A percentile compares a stretch with the other conserved stretches of the same genome.
Conservation (phyloP, 2,113 vertebrate species). For the Eubucco bourcierii region DNA sequence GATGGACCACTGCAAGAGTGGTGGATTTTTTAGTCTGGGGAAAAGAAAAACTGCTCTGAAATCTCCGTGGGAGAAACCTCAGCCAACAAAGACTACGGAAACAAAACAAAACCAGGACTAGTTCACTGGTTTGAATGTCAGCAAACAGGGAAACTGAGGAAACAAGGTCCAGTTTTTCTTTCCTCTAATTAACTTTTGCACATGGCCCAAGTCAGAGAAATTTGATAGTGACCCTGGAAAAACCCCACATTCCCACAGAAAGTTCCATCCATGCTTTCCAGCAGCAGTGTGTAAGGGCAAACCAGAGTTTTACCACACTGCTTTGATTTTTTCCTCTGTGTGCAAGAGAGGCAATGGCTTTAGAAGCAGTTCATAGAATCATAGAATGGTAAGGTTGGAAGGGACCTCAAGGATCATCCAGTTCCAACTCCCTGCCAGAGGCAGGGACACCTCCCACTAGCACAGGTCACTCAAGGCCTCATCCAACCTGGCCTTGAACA, state of each 20-base stretch:
- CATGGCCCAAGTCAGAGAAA: not conserved
- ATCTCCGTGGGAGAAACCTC: conserved; percentile 7
- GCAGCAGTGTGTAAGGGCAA: not conserved
- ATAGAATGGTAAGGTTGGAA: too few relatives aligned
- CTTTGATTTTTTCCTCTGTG: not conserved
- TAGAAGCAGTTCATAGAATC: too few relatives aligned
- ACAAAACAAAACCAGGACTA: conserved; percentile 25
- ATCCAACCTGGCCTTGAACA: too few relatives aligned
- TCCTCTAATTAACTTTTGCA: conserved; percentile 13
- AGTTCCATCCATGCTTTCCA: not conserved
- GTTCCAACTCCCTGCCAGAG: too few relatives aligned
- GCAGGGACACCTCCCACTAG: too few relatives aligned
- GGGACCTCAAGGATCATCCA: too few relatives aligned
- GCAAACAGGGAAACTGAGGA: conserved; percentile 63
- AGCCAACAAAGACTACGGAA: not conserved
- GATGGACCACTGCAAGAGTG: not conserved
- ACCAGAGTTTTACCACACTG: not conserved
- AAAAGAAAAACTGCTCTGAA: conserved; percentile 18
- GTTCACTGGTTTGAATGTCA: conserved; percentile 5
- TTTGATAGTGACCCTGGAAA: not conserved
- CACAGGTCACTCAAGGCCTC: too few relatives aligned
- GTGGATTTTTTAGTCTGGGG: not conserved
- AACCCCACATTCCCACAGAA: conserved; percentile 15
- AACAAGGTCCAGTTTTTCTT: not conserved
- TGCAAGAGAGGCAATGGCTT: not conserved